Base-by-base conservation (phyloP, 92 coral and sea anemone genomes). In the Pocillopora meandrina region DNA sequence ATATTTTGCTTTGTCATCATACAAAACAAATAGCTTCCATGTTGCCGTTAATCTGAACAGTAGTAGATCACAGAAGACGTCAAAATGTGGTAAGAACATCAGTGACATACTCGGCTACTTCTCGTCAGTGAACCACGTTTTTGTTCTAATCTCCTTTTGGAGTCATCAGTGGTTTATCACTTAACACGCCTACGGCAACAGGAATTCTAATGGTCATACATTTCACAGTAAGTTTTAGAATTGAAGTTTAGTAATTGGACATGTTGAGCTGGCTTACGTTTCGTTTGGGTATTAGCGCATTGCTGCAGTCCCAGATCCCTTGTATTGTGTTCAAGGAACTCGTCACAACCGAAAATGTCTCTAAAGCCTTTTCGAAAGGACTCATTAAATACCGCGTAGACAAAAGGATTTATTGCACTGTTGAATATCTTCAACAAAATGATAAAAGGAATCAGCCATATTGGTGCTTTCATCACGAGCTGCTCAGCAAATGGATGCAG, bases 361-460 rank as follows among this genome's bases (percentile, higher is more conserved):
- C 14, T 55, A 34, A 74, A 74, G 61, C 78, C 78, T n/a, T 13
- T 20, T 47, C 64, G 19, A n/a, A 74, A 74, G 3, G 78, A 55
- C 19, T 58, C 78, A 56, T 74, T 74, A 16, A 74, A 74, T 23
- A 74, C 52, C 15, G 78, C 34, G 52, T 74, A 74, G 6, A 74
- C 16, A 74, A 74, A 36, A 74, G 78, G 78, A 55, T 49, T 74
- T 63, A 55, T 23, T 19, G 64, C 64, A 16, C 63, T 2, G 78
- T 74, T 74, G 5, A 74, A 34, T 15, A 9, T 36, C 52, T 77
- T 21, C 7, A 77, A 69, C 67, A 69, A 77, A 60, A 33, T 10
- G 17, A 15, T 26, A 63, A 77, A 77, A 31, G 70, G 81, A 13
- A 77, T 17, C 55, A 77, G 35, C 69, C 70, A 60, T 10, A 16